Base-by-base conservation (phyloP, 2,113 vertebrate genomes). In the Albula glossodonta region DNA sequence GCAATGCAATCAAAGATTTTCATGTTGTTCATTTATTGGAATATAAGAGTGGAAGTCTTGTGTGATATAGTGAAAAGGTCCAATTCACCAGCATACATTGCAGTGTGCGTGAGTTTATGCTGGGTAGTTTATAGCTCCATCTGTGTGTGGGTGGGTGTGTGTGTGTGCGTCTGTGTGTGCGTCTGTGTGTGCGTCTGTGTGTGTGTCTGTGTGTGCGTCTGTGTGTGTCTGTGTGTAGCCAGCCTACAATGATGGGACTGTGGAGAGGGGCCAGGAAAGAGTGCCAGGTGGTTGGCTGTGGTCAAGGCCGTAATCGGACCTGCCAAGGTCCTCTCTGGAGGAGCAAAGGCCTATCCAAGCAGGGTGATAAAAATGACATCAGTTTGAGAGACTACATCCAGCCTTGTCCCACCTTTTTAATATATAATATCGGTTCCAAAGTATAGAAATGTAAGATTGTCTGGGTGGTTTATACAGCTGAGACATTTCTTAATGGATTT, bases 251-350 rank as follows among this genome's bases (percentile, higher is more conserved):
- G 17, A 41, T 83, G 15, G 6, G 49, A n/a, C 19, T n/a, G 17
- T 70, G 84, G 84, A 81, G 48, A 22, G 60, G 50, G 50, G 63
- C 85, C 85, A 86, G 85, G 31, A 17, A 41, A 22, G 31, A 25
- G 63, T 77, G 80, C 63, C 50, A 82, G 56, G 50, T 51, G 22
- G 48, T 51, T 85, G 80, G n/a, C 80, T 48, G 60, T 12, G 9
- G 60, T 48, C 52, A 51, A 31, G 80, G 50, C 80, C 17, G n/a
- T n/a, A 19, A 51, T 49, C 22, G 15, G 74, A 15, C 84, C 79
- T 81, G 84, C 84, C 84, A 86, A 81, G 60, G 17, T 50, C 51
- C 41, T 31, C 51, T 52, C 22, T 50, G n/a, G 22, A 17, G 51
- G 53, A 81, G n/a, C 41, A 49, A 53, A 78, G 79, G 56, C 80